Percentiles rank a stretch among this genome's conserved stretches.
phyloP scores from a whole-genome alignment of 2,888 invertebrate species.

The Drosophila quasianomalipes region DNA sequence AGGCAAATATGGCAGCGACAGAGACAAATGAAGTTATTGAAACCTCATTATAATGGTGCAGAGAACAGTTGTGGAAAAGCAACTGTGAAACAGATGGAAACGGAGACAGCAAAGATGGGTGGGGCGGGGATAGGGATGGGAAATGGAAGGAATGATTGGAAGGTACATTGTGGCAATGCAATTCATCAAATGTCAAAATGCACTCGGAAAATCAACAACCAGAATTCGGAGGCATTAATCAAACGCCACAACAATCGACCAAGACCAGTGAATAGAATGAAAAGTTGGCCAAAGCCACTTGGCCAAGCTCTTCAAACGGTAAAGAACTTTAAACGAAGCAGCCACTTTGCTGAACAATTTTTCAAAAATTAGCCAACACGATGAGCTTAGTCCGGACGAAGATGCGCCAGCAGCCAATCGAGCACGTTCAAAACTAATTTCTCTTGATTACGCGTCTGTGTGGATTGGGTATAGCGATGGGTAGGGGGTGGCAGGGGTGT shows the following conservation, averaged over 20 bases:
- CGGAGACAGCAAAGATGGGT: background rate
- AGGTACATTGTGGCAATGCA: constrained; percentile 54
- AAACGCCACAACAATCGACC: constrained; percentile 58
- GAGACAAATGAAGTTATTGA: constrained; percentile 80
- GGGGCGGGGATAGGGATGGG: background rate
- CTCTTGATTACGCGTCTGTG: constrained; percentile 73
- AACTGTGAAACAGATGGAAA: constrained; percentile 43
- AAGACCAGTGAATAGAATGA: constrained; percentile 7
- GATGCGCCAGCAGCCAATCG: constrained; percentile 64
- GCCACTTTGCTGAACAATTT: constrained; percentile 67
- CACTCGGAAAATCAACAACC: constrained; percentile 75
- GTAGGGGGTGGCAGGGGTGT: background rate
- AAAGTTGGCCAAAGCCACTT: constrained; percentile 31
- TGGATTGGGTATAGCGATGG: background rate
- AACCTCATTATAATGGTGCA: constrained; percentile 75
- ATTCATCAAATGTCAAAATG: constrained; percentile 79
- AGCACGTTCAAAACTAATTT: constrained; percentile 82
- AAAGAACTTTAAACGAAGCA: constrained; percentile 56
- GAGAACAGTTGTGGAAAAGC: constrained; percentile 45
- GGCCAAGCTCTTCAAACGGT: constrained; percentile 40
- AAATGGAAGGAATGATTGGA: background rate
- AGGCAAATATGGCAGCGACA: constrained; percentile 69
- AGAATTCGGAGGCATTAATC: constrained; percentile 72
- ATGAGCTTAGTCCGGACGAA: constrained; percentile 38
- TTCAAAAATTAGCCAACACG: constrained; percentile 75